These are phyloP conservation scores for Cinclus mexicanus DNA, from an alignment of 2,113 vertebrate genomes.

Conservation along the genomic window DNA sequence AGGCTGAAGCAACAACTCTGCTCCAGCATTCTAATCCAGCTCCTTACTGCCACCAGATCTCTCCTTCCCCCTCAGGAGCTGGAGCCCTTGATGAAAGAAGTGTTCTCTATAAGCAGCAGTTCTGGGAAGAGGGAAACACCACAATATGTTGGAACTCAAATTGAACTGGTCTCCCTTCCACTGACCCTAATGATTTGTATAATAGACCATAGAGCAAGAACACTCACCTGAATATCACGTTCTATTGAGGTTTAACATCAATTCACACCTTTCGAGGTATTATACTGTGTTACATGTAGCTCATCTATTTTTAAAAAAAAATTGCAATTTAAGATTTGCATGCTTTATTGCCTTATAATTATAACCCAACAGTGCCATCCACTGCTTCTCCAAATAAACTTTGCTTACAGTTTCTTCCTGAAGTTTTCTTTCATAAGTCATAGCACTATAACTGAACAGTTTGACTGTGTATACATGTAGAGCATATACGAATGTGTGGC, in stretches of 20 bases:
- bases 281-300: not conserved
- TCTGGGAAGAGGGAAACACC: not conserved
- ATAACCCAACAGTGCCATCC: constrained; percentile 75
- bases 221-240: accelerated
- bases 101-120: not conserved
- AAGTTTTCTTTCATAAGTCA: not conserved
- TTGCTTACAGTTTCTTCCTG: constrained; percentile 25
- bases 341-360: constrained; percentile 60
- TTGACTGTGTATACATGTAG: not conserved
- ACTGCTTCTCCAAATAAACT: constrained; percentile 66
- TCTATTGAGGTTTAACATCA: not conserved
- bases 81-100: not conserved
- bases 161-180: not conserved
- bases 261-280: not conserved
- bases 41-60: not conserved
- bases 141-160: not conserved
- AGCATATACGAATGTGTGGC: not conserved
- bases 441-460: not conserved
- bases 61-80: not conserved
- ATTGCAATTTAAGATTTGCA: constrained; percentile 21
- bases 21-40: not conserved
- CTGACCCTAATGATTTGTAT: not conserved
- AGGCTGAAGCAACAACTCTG: not conserved
- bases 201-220: not conserved
- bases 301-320: not conserved